Conservation (phyloP, 64 coral and sea anemone genomes). For the Orbicella faveolata region DNA sequence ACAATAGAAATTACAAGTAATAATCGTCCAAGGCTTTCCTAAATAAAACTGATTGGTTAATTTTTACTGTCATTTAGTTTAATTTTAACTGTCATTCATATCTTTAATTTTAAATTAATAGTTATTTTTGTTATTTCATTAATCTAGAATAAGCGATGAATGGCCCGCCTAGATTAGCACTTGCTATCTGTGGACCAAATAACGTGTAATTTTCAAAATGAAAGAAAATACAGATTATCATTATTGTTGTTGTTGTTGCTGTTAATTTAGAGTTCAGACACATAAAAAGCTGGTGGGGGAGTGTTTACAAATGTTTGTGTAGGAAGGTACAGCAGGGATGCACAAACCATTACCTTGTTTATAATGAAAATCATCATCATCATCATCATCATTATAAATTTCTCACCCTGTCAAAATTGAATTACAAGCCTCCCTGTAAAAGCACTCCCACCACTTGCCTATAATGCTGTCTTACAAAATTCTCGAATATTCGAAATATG, state of each 20-base stretch:
- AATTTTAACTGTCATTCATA: too few relatives aligned
- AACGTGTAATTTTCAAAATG: too few relatives aligned
- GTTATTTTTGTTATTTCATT: too few relatives aligned
- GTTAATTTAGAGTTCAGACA: constrained; percentile 33
- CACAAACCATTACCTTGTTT: background rate
- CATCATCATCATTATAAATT: constrained; percentile 30
- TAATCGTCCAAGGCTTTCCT: background rate
- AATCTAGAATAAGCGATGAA: too few relatives aligned
- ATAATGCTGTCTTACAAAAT: constrained; percentile 8
- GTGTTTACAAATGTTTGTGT: constrained; percentile 41
- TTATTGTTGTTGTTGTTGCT: too few relatives aligned
- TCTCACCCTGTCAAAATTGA: constrained; percentile 29
- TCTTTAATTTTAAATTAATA: too few relatives aligned
- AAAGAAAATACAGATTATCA: too few relatives aligned
- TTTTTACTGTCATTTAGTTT: background rate
- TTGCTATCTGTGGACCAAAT: too few relatives aligned
- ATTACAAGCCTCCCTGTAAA: constrained; percentile 27
- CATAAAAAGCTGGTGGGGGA: constrained; percentile 33
- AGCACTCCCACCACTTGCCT: constrained; percentile 22
- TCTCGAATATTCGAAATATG: constrained; percentile 33
- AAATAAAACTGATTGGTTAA: background rate
- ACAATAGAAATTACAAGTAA: too few relatives aligned
- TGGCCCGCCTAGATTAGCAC: too few relatives aligned
- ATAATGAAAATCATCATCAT: background rate
- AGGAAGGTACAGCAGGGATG: constrained; percentile 36